Conservation (phyloP, 2,888 invertebrate genomes). For the Neoaliturus tenellus region DNA sequence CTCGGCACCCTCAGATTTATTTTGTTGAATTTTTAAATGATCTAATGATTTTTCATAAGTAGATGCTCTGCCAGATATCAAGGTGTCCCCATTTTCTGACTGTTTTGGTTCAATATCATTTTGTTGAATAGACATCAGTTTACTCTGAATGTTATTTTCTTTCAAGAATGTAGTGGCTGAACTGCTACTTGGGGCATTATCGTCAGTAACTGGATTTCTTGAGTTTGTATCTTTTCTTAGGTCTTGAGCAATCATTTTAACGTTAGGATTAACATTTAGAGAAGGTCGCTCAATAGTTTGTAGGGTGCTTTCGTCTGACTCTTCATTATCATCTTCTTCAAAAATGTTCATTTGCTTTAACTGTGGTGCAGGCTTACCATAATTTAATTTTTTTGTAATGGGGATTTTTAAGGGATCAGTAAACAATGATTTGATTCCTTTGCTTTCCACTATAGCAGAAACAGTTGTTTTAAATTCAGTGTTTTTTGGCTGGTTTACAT, state of each 20-base stretch:
- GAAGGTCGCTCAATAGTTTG: conserved; percentile 30
- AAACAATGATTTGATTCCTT: conserved; percentile 5
- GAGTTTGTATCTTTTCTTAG: neutral
- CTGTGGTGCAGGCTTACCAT: conserved; percentile 62
- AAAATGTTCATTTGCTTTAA: conserved; percentile 63
- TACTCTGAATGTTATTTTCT: neutral
- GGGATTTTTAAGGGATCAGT: conserved; percentile 33
- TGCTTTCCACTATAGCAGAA: neutral
- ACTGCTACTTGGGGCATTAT: neutral
- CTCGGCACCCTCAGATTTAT: neutral
- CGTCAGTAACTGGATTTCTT: neutral
- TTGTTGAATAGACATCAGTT: neutral
- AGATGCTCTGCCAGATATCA: neutral
- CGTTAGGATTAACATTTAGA: conserved; percentile 59
- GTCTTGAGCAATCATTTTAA: too few species aligned
- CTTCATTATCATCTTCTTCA: conserved; percentile 62
- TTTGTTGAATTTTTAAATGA: neutral
- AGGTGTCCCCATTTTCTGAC: neutral
- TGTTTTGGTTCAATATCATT: neutral
- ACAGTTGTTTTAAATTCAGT: conserved; percentile 36
- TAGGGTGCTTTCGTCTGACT: conserved; percentile 48
- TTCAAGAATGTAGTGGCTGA: neutral
- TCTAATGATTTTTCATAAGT: neutral
- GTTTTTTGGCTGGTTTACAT: neutral
- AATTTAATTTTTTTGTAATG: conserved; percentile 54